Base-by-base conservation (phyloP, 2,888 invertebrate species). In the Nasonia oneida region DNA sequence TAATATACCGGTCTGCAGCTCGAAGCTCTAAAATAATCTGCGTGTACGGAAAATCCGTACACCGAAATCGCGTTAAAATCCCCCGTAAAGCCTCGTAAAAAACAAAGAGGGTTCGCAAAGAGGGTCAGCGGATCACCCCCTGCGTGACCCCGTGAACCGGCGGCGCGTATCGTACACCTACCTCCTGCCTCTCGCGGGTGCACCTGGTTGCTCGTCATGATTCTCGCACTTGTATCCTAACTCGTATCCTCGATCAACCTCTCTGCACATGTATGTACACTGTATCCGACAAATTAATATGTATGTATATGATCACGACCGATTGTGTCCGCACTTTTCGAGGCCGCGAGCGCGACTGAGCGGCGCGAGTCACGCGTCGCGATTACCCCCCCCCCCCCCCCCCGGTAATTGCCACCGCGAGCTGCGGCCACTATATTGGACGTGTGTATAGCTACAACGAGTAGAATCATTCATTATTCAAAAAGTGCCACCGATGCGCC, bases 281-380 rank as follows among this genome's bases (percentile, higher is more conserved):
- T 57, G n/a, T 57, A 23, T 29, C 23, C 64, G 10, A 64, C 29
- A 64, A 14, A 53, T 53, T 2, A 23, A 23, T 23, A 53, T 18
- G 18, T 3, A 15, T 4, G 1, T 53, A 18, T 18, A 53, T 53
- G 18, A 18, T 4, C 18, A 18, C 53, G 5, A 18, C 57, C 57
- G n/a, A 61, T n/a, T 6, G 23, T 42, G 50, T 84, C 74, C 73
- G 39, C 50, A n/a, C 84, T 47, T 75, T 42, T n/a, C 47, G 61
- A 64, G 50, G 64, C 33, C 64, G 23, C 64, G 61, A 81, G 50
- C 61, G 61, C 84, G 47, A 81, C 85, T 81, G 81, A 33, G 10
- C 53, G n/a, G 12, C 53, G 50, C 37, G 50, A 15, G 73, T 23
- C 23, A 39, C 4, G 39, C 71, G n/a, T 29, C 53, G 76, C 37